Evolutionary conservation across 2,888 invertebrate genomes (phyloP).

Genomic region (Acronicta alni): DNA sequence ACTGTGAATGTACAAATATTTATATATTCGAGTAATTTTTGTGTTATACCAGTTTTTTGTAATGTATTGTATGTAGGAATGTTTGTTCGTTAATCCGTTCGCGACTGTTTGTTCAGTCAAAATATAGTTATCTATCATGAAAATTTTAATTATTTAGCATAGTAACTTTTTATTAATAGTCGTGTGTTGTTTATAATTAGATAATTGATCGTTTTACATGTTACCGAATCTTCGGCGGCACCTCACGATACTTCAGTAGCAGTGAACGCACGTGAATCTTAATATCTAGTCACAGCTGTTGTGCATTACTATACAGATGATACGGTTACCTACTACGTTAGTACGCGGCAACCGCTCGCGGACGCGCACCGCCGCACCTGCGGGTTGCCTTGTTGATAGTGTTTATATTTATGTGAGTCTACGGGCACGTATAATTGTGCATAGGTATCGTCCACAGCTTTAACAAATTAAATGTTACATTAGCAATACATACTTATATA

Average conservation of each 20-base stretch:
- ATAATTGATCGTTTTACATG: constrained; percentile 57
- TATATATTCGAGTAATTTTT: constrained; percentile 56
- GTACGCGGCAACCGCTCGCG: constrained; percentile 8
- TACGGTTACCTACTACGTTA: constrained; percentile 41
- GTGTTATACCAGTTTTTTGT: constrained; percentile 63
- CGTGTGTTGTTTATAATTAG: constrained; percentile 65
- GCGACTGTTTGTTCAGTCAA: constrained; percentile 46
- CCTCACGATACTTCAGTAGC: constrained; percentile 55
- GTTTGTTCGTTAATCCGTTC: constrained; percentile 55
- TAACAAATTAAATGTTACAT: constrained; percentile 65
- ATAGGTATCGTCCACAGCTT: constrained; percentile 69
- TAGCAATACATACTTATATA: constrained; percentile 59
- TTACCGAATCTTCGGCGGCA: constrained; percentile 59
- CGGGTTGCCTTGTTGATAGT: constrained; percentile 58
- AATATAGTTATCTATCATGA: constrained; percentile 52
- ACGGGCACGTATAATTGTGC: constrained; percentile 47
- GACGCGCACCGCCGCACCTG: constrained; percentile 13
- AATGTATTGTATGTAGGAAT: constrained; percentile 58
- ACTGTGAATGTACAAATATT: constrained; percentile 68
- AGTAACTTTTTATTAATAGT: constrained; percentile 58
- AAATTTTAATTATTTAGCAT: constrained; percentile 62
- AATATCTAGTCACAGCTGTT: constrained; percentile 82
- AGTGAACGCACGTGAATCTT: constrained; percentile 72
- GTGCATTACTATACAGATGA: constrained; percentile 67
- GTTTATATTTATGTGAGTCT: constrained; percentile 50